These are phyloP conservation scores for Papilio elwesi DNA, from an alignment of 2,888 invertebrate genomes.

Conservation along the genomic window DNA sequence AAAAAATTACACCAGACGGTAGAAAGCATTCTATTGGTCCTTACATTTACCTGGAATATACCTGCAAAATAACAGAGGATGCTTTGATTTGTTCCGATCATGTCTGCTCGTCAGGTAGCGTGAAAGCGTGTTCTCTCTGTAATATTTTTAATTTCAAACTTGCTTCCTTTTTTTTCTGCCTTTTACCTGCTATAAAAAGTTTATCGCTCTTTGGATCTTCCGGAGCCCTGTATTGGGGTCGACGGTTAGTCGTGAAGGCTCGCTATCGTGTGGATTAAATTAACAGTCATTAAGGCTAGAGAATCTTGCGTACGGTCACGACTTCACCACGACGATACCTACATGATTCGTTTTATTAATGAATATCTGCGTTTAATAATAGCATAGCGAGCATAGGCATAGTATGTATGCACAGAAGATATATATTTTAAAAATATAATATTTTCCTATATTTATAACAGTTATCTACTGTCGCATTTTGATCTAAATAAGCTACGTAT, in stretches of 20 bases:
- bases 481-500: no score
- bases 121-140: conserved; percentile 7
- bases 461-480: no score
- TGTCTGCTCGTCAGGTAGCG: conserved; percentile 27
- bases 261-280: conserved; percentile 8
- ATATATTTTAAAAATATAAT: no score
- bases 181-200: neutral
- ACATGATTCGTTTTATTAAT: no score
- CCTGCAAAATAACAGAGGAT: conserved; percentile 9
- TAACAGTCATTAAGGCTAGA: conserved; percentile 16
- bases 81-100: conserved; percentile 12
- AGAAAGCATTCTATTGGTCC: neutral
- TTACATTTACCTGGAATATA: conserved; percentile 25
- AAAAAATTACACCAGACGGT: neutral
- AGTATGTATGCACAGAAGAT: no score
- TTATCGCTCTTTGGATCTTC: conserved; percentile 27
- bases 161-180: conserved; percentile 19
- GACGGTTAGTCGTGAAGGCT: conserved; percentile 11
- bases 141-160: conserved; percentile 3
- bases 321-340: neutral
- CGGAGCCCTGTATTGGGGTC: neutral
- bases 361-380: no score
- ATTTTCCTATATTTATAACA: no score
- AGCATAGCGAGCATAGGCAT: no score
- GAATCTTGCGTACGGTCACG: neutral